These are phyloP conservation scores for Gephyroberyx darwinii DNA, from an alignment of 2,797 vertebrate species.

Conservation along the genomic window DNA sequence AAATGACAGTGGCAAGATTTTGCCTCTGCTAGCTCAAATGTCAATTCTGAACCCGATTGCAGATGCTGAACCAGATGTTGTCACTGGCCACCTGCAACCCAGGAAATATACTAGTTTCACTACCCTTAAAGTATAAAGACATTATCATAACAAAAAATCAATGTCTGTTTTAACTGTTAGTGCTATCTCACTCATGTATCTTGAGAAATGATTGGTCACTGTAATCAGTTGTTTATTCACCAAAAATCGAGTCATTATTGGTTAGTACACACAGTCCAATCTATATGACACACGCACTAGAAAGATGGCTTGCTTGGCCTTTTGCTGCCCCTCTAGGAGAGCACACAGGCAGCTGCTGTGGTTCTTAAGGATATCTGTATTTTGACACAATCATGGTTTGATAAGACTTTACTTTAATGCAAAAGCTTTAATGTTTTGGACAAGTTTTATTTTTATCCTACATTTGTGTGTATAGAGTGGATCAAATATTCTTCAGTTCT, in stretches of 20 bases:
- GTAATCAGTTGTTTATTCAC: not conserved
- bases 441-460: not conserved
- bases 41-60: conserved; percentile 25
- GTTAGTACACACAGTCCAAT: not conserved
- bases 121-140: conserved; percentile 13
- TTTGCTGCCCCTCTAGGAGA: not conserved
- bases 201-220: not conserved
- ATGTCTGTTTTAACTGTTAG: not conserved
- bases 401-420: too few relatives aligned
- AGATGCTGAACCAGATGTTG: conserved; percentile 19
- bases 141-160: not conserved
- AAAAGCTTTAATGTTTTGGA: too few relatives aligned
- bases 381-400: not conserved
- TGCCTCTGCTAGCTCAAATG: not conserved
- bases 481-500: not conserved
- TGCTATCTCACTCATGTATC: not conserved
- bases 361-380: not conserved
- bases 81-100: conserved; percentile 43
- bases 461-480: not conserved
- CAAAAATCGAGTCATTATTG: not conserved
- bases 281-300: not conserved
- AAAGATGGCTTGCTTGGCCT: not conserved
- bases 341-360: not conserved
- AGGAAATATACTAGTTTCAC: conserved; percentile 46
- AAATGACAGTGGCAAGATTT: not conserved